Evolutionary conservation across 2,113 vertebrate genomes (phyloP).

Genomic region (Callionymus lyra): DNA sequence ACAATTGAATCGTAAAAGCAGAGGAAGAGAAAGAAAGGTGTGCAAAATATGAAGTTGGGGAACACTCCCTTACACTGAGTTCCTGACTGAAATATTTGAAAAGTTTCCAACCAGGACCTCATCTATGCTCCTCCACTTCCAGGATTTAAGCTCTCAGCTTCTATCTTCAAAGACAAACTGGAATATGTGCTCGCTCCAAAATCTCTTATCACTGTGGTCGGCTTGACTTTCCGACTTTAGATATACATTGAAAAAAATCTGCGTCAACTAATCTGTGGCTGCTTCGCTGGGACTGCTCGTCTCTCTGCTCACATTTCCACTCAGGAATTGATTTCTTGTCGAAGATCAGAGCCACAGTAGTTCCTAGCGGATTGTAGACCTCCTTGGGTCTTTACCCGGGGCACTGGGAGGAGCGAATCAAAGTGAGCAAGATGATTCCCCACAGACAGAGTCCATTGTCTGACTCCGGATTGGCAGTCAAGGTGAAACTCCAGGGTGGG

Average conservation of each 20-base stretch:
- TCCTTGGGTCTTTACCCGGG: conserved; percentile 65
- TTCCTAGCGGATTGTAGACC: conserved; percentile 46
- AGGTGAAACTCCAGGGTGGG: conserved; percentile 43
- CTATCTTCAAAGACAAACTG: too few relatives aligned
- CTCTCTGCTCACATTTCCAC: conserved; percentile 51
- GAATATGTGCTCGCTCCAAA: too few relatives aligned
- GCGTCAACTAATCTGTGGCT: conserved; percentile 61
- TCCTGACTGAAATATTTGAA: too few relatives aligned
- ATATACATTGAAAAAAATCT: conserved; percentile 39
- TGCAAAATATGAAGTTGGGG: too few relatives aligned
- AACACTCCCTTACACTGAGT: too few relatives aligned
- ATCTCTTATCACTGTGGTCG: not conserved
- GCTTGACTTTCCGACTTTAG: not conserved
- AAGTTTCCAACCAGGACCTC: too few relatives aligned
- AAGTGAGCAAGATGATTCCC: conserved; percentile 55
- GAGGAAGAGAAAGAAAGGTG: too few relatives aligned
- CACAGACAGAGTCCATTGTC: conserved; percentile 63
- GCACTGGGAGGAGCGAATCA: conserved; percentile 63
- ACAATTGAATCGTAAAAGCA: too few relatives aligned
- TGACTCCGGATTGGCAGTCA: conserved; percentile 61
- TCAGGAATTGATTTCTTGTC: conserved; percentile 70
- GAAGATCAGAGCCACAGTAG: conserved; percentile 54
- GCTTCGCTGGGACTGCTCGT: conserved; percentile 39
- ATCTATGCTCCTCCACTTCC: too few relatives aligned
- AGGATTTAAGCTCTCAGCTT: too few relatives aligned